Base-by-base conservation (phyloP, 2,113 vertebrate species). In the Machaerirhynchus nigripectus region DNA sequence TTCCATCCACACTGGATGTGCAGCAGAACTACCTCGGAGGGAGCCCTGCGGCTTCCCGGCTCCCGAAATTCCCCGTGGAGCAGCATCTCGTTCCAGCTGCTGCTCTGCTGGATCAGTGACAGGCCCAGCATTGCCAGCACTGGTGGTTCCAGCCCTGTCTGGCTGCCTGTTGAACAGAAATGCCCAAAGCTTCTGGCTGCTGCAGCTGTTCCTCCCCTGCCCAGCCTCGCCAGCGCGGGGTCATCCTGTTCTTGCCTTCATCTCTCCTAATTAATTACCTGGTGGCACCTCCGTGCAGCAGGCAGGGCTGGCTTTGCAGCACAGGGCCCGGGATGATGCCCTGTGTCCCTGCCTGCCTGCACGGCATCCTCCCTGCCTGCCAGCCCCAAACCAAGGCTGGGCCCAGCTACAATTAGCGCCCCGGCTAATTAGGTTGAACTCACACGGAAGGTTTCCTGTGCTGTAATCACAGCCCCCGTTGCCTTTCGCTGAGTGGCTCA, bases 401-500 rank as follows among this genome's bases (percentile, higher is more conserved):
- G 84, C 81, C 91, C 1, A 2, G 69, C 78, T 42, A 33, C 89
- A 95, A 82, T 95, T 91, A 95, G 89, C 50, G 82, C 65, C 89
- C 65, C 6, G 57, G 69, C 77, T 97, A 93, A 95, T 95, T 63
- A 89, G 61, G 26, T 8, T 94, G 87, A 87, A 53, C 84, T 93
- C 73, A 27, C 73, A 73, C 1, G 1, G 80, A 75, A 89, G 87
- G 60, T 91, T 96, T 96, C 95, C 95, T 95, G 86, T 53, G 86
- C 89, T 91, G 93, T 84, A 93, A 95, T 94, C 93, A 92, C 85
- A 93, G 86, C 59, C 88, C 93, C 73, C 0, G 4, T 71, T 68
- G 90, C 79, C 85, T 86, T 94, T 63, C 40, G 30, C 91, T 46
- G 92, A 97, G 93, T 85, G 87, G 71, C 96, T 93, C 95, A 94